Base-by-base conservation (phyloP, 2,888 invertebrate species). In the Cheilosia pagana region DNA sequence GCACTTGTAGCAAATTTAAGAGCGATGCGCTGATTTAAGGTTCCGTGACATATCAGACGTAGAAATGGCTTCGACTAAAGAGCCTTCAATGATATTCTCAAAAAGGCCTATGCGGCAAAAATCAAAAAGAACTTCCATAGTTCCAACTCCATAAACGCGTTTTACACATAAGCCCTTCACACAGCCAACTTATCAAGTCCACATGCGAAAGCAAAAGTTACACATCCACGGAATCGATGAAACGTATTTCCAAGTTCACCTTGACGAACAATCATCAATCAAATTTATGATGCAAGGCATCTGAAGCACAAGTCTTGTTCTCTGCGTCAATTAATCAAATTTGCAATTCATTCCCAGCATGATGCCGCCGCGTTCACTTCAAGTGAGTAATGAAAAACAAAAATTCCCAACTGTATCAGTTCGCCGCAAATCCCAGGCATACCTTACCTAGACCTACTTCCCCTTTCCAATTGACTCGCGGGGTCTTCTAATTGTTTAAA, bases 401-500 rank as follows among this genome's bases (percentile, higher is more conserved):
- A 19, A 50, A 50, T 10, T 10, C 2, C 5, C 12, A 21, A 19
- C 12, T 21, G 19, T 21, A 53, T 7, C 35, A 12, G 35, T 41
- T 35, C 53, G 19, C 68, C 57, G 2, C 35, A 12, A 35, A 12
- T 50, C 48, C 12, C 28, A 63, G 25, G 19, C 39, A 48, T 35
- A 16, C n/a, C n/a, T n/a, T n/a, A n/a, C n/a, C n/a, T n/a, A n/a
- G 31, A 16, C 23, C 2, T 2, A 28, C 28, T 41, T 23, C 19
- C 41, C 43, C 65, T 59, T 71, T 23, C 62, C 43, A n/a, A 31
- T 39, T 12, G 16, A 3, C 48, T 45, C n/a, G 23, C n/a, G 39
- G 57, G 48, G 35, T 21, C 10, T 23, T 21, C 45, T 2, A 14
- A 31, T 23, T 10, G 41, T 21, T 35, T 67, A 67, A 53, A 77